Conservation (phyloP, 2,797 vertebrate species). For the Nannoperca australis region DNA sequence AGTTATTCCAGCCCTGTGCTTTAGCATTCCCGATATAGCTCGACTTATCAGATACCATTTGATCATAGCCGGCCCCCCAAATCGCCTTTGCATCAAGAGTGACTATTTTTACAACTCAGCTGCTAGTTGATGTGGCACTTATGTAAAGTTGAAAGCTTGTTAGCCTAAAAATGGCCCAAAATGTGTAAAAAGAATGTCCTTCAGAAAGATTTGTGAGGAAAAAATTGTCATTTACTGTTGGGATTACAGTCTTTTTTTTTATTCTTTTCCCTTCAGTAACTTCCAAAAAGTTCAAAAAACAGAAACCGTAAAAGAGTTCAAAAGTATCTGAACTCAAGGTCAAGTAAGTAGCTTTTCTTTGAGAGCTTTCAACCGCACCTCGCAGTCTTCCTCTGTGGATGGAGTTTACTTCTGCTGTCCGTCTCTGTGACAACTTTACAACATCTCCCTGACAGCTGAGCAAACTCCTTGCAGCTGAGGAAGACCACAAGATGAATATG, state of each 20-base stretch:
- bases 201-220: too few relatives aligned
- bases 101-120: background rate
- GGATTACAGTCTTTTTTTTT: background rate
- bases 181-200: too few relatives aligned
- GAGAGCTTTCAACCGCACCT: background rate
- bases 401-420: too few relatives aligned
- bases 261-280: background rate
- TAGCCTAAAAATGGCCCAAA: background rate
- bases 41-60: background rate
- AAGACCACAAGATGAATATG: background rate
- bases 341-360: background rate
- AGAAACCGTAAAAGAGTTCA: too few relatives aligned
- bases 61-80: background rate
- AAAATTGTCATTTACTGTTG: too few relatives aligned
- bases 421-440: too few relatives aligned
- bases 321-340: background rate
- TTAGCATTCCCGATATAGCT: background rate
- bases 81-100: background rate
- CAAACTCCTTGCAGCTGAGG: background rate
- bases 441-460: too few relatives aligned
- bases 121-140: background rate
- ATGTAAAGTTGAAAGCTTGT: background rate
- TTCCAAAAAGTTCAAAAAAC: background rate
- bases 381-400: background rate
- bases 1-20: background rate